A percentile compares a stretch with the other conserved stretches of the same genome.
phyloP scores from a whole-genome alignment of 2,888 invertebrate genomes.

The Pheosia tremula region DNA sequence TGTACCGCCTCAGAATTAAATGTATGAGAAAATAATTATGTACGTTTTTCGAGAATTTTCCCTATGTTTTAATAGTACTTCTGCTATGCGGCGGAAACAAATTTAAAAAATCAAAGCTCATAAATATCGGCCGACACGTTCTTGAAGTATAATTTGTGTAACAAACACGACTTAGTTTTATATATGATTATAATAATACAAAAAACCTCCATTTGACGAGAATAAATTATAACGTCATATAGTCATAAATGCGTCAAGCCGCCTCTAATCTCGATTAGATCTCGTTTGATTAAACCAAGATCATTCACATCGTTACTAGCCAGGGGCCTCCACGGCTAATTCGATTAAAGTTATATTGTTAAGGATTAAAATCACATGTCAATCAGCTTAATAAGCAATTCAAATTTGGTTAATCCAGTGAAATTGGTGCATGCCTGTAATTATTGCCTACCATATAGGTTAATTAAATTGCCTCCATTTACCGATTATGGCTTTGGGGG shows the following conservation, averaged over 20 bases:
- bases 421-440: conserved; percentile 58
- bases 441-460: conserved; percentile 50
- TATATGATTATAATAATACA: background rate
- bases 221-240: conserved; percentile 59
- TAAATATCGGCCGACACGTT: no score
- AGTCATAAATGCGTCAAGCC: conserved; percentile 54
- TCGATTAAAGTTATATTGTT: conserved; percentile 62
- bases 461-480: conserved; percentile 45
- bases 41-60: no score
- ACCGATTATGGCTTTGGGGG: conserved; percentile 33
- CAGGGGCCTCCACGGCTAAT: conserved; percentile 40
- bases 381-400: conserved; percentile 79
- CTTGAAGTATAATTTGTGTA: no score
- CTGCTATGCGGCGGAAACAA: no score
- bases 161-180: no score
- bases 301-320: conserved; percentile 45
- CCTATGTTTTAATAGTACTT: no score
- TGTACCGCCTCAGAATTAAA: no score
- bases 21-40: no score
- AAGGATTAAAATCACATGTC: conserved; percentile 70
- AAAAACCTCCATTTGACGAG: conserved; percentile 11
- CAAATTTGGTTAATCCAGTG: conserved; percentile 76
- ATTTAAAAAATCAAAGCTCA: no score
- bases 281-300: conserved; percentile 50
- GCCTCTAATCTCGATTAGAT: conserved; percentile 59